phyloP scores from a whole-genome alignment of 2,113 vertebrate species.

The Eira barbara region DNA sequence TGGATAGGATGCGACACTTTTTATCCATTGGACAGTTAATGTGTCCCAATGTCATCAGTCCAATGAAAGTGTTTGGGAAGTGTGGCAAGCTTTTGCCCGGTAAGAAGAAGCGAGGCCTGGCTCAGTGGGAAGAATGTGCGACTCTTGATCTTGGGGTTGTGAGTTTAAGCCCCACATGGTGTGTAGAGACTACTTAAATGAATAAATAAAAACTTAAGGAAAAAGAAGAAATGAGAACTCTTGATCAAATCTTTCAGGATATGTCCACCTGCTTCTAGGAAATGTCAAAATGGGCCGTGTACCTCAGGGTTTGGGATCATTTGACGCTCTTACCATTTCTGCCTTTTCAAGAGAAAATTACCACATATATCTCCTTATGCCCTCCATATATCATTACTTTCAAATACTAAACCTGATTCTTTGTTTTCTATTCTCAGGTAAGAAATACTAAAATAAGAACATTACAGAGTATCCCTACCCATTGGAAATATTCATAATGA shows the following conservation, averaged over 20 bases:
- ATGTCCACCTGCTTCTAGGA: neutral
- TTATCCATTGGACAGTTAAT: neutral
- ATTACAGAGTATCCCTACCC: neutral
- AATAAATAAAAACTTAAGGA: neutral
- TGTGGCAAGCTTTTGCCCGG: neutral
- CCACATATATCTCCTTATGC: neutral
- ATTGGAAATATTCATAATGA: neutral
- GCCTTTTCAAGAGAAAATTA: neutral
- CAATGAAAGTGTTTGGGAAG: neutral
- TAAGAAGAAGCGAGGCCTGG: neutral
- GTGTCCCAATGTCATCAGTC: neutral
- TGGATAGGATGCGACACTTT: neutral
- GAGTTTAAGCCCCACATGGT: neutral
- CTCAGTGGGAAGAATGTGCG: neutral
- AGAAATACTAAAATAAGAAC: neutral
- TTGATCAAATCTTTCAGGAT: neutral
- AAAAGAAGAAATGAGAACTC: neutral
- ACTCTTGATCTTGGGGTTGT: neutral
- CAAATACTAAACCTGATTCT: neutral
- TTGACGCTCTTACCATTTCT: neutral
- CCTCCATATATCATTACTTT: neutral
- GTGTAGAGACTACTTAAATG: neutral
- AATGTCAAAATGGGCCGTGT: neutral
- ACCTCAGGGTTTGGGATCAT: neutral
- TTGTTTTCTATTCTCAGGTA: conserved; percentile 25